Base-by-base conservation (phyloP, 2,797 vertebrate genomes). In the Oophaga sylvatica region DNA sequence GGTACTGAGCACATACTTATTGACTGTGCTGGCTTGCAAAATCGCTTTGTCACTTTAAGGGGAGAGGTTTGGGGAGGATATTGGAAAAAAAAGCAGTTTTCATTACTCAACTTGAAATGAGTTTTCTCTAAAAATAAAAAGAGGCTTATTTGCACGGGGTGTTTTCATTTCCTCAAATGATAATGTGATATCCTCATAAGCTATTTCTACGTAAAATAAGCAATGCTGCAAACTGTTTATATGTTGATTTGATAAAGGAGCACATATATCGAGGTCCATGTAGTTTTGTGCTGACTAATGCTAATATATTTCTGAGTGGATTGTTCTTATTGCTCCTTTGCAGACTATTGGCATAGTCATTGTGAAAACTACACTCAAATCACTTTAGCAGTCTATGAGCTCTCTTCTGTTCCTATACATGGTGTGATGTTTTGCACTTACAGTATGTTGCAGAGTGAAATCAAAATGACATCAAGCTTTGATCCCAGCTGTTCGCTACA, bases 81-180 rank as follows among this genome's bases (percentile, higher is more conserved):
- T 79, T 77, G 83, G 79, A 85, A 78, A 41, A 85, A 56, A 57
- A 84, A 81, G 60, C 17, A n/a, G n/a, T 88, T 88, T 88, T 85
- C 62, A 88, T 85, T 89, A 89, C 80, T 59, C 48, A 48, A 83
- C 26, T 19, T 70, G 79, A 89, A 86, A 89, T 89, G 68, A 89
- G 84, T 89, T 89, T 82, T 81, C 78, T 41, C 31, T 63, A 71
- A 82, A 83, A 83, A 81, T 67, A 88, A 73, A 86, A 77, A 86
- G 68, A 63, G 79, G 79, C 84, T 89, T 86, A 86, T 89, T 82
- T 86, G 63, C 71, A 70, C 79, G 60, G 79, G 56, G 60, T 67
- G 60, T 83, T 79, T 86, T 89, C 88, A 89, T 89, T 89, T 89
- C 83, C 80, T 81, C 67, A 81, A 67, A 89, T 86, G 84, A 86